Evolutionary conservation across 1,140 invertebrate genomes (phyloP), one percentile per base, ranked within the genome.

Genomic region (Euura saliciscinereae): DNA sequence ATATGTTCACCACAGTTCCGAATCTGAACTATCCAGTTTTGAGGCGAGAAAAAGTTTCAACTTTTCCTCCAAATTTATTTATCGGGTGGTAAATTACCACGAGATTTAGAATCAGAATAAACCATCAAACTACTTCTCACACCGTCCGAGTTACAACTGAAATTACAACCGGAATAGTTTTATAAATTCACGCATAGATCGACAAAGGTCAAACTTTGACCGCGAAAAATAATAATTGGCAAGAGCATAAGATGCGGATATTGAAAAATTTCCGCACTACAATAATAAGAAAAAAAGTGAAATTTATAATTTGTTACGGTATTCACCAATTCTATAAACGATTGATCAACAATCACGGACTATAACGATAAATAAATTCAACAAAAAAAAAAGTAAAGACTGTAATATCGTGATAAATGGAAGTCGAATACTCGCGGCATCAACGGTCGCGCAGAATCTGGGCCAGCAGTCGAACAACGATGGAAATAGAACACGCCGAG

Each of bases 401-500:
- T 28, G 28, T 28, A 28, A 28, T 28, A 28, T 28, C 28, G 28
- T 28, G 28, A 28, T 28, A 28, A 28, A 28, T 28, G 28, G 28
- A 28, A 28, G 28, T 28, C 28, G 28, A 28, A 28, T 28, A 51
- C 66, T 70, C 73, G 43, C 70, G 69, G 13, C 44, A 51, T 68
- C 51, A 80, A 80, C 78, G 77, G 79, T 83, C 79, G 79, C 69
- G 69, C 78, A 77, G 82, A 84, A 84, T 84, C 82, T 85, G 82
- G 84, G 82, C 82, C 81, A 84, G 79, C 78, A 75, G 71, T 82
- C 73, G 76, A 78, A 77, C 79, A 77, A 44, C 73, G 82, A 78
- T 83, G 75, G 80, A 85, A 85, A 85, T 85, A 85, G 84, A 79
- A 82, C 80, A 77, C 78, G 80, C 74, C 82, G 77, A 80, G 78